Conservation (phyloP, 2,113 vertebrate species). For the Passer montanus region DNA sequence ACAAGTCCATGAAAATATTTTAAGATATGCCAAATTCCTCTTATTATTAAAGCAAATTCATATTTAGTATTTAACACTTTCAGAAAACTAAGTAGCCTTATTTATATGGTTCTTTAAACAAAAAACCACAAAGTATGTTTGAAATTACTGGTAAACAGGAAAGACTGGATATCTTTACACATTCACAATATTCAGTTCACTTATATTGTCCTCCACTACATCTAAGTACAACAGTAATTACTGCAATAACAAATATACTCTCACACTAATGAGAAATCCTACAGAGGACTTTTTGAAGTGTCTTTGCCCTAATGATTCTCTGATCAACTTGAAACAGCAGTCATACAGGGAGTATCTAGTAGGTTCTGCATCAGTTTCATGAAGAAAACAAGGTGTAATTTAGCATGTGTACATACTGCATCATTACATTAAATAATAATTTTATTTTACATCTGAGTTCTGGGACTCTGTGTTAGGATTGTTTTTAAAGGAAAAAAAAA, state of each 20-base stretch:
- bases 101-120: neutral
- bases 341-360: neutral
- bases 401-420: neutral
- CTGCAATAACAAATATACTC: neutral
- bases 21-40: neutral
- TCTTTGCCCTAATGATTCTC: neutral
- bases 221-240: conserved; percentile 1
- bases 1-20: neutral
- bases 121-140: neutral
- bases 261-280: conserved; percentile 11
- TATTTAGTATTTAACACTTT: neutral
- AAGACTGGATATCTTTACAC: neutral
- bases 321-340: neutral
- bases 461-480: neutral
- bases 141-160: neutral
- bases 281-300: neutral
- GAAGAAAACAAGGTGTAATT: neutral
- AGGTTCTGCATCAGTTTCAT: neutral
- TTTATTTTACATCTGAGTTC: neutral
- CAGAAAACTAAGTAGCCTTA: neutral
- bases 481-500: neutral
- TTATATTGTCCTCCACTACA: neutral
- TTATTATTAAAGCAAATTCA: neutral
- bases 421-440: neutral
- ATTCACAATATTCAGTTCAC: neutral